A percentile compares a stretch with the other conserved stretches of the same genome.
These are phyloP conservation scores for Nothoprocta perdicaria DNA, from an alignment of 2,113 vertebrate species.

Conservation along the genomic window DNA sequence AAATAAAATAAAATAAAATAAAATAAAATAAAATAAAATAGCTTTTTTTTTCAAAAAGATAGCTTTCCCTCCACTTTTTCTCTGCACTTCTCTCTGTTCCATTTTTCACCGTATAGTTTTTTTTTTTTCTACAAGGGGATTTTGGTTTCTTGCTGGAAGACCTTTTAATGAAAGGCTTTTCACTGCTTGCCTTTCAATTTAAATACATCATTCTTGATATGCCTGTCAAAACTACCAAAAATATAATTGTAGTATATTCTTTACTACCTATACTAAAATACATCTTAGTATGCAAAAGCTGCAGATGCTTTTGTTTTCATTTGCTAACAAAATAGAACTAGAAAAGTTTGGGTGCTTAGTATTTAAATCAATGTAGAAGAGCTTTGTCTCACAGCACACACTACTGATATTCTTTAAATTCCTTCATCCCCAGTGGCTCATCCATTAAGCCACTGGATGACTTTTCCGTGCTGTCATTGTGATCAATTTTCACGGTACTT, in stretches of 20 bases:
- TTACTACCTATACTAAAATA: rapidly evolving
- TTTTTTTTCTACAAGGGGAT: not conserved
- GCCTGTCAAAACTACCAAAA: not conserved
- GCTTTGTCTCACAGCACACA: not conserved
- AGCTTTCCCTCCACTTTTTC: not conserved
- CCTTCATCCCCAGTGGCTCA: not conserved
- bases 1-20: not conserved
- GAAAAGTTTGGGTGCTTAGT: not conserved
- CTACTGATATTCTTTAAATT: not conserved
- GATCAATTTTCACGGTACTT: not conserved
- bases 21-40: not conserved
- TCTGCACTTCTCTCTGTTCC: not conserved
- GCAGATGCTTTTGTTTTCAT: not conserved
- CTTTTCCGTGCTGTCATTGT: not conserved
- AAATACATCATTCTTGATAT: not conserved
- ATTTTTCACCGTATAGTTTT: not conserved
- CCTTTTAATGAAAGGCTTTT: not conserved
- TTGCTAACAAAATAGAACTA: not conserved
- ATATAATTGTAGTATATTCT: not conserved
- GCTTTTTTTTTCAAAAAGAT: not conserved
- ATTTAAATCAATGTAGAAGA: not conserved
- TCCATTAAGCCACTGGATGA: not conserved
- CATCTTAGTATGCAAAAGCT: not conserved
- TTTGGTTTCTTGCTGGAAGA: not conserved
- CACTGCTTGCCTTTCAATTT: not conserved